Base-by-base conservation (phyloP, 2,113 vertebrate genomes). In the Gymnarchus niloticus region DNA sequence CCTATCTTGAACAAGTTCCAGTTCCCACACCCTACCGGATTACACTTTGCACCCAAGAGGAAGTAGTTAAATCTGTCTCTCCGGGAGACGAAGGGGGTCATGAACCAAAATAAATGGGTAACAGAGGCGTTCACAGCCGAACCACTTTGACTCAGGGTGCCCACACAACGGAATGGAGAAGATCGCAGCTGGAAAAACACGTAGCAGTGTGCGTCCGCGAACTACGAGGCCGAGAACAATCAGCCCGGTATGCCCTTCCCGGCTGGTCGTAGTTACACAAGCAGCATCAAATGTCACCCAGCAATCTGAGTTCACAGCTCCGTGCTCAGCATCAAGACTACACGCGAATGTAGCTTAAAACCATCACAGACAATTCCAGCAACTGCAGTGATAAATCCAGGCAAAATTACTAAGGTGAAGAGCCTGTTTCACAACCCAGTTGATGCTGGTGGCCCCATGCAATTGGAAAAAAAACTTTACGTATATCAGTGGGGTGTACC, bases 181-280 rank as follows among this genome's bases (percentile, higher is more conserved):
- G 82, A 54, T 14, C n/a, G 57, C 86, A 87, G 86, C 82, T 87
- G 86, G 54, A 69, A 80, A 84, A 84, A 87, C 56, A 87, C 57
- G 73, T n/a, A n/a, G 56, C 44, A 59, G 46, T 56, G 65, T 81
- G 49, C 48, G 21, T 81, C 54, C 48, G 21, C 44, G 85, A 81
- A 3, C 83, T 84, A 54, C 33, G 21, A n/a, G 37, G 7, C 41
- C 6, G 82, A 59, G 51, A 84, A 84, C 86, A 57, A 84, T 84
- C 73, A 84, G 3, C 83, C 23, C 61, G 61, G 86, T 80, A 46
- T 65, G 37, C 7, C 48, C 78, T 3, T 73, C 73, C 84, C 19
- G 37, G 54, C 14, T 59, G 56, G 73, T 84, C 21, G 54, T 84
- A 61, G 59, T 87, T 80, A 83, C 76, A 65, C 48, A 51, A 84